Base-by-base conservation (phyloP, 2,113 vertebrate genomes). In the Muntiacus muntjak region DNA sequence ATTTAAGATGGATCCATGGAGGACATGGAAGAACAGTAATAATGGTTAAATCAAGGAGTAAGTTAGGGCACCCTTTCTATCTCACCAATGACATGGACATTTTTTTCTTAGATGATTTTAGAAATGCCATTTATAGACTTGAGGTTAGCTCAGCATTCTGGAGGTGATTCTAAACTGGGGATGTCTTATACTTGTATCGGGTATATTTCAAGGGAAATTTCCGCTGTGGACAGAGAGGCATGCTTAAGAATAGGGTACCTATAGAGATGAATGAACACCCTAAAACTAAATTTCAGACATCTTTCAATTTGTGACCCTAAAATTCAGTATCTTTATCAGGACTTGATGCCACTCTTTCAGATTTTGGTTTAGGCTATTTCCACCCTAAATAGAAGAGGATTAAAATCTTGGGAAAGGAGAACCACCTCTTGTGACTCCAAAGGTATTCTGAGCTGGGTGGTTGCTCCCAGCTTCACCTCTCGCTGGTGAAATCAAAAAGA, bases 401-500 rank as follows among this genome's bases (percentile, higher is more conserved):
- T 94, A 96, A 82, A 86, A 47, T n/a, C 50, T 67, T 76, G 60
- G 92, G 21, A 45, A 60, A 85, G 54, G 33, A 92, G 23, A 84
- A 47, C 40, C 15, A 87, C 71, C 89, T 93, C 71, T 89, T 45
- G 9, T 45, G 47, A 94, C 25, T 76, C 43, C 60, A 74, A 88
- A 96, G 78, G 25, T 67, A 92, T 94, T 94, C 86, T 57, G 67
- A 88, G 36, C 88, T 83, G 40, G 78, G 85, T 36, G 17, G 43
- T 36, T 84, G 25, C 30, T 94, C 54, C 64, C 43, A 90, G 95
- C 57, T 55, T 89, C 94, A 85, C 45, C 62, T 95, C 90, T 97
- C 60, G 36, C 81, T 67, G 71, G 60, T 87, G 52, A 96, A 97
- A 91, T 94, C 89, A 94, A 93, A 95, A 55, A 97, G 97, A 67